Conservation (phyloP, 1,140 invertebrate species). For the Chrysopa pallens region DNA sequence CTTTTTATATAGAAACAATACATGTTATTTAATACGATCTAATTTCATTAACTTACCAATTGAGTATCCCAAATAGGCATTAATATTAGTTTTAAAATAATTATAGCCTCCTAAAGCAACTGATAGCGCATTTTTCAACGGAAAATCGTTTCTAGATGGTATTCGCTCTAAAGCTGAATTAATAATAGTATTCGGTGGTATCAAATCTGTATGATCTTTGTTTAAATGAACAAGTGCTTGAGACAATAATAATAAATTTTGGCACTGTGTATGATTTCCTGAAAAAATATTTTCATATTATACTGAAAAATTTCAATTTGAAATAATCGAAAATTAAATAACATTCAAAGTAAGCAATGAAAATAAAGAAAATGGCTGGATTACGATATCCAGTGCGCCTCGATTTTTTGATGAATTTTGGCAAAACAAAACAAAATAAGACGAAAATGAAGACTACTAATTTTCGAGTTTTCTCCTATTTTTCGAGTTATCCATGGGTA, state of each 20-base stretch:
- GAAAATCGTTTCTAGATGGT: constrained; percentile 12
- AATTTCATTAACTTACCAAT: constrained; percentile 22
- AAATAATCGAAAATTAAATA: not conserved
- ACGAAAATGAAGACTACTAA: too few species aligned
- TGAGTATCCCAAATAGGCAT: constrained; percentile 22
- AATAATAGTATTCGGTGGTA: constrained; percentile 17
- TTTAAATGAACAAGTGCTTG: constrained; percentile 33
- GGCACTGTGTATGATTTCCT: constrained; percentile 24
- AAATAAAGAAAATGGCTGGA: too few species aligned
- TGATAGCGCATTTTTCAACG: constrained; percentile 20
- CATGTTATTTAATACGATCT: constrained; percentile 1
- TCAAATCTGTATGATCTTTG: constrained; percentile 23
- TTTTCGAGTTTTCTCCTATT: too few species aligned
- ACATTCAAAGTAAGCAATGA: too few species aligned
- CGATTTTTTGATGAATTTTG: too few species aligned
- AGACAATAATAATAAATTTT: constrained; percentile 30
- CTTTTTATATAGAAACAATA: constrained; percentile 1
- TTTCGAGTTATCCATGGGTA: too few species aligned
- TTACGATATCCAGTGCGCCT: too few species aligned
- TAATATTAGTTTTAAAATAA: constrained; percentile 24
- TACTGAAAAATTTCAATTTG: not conserved
- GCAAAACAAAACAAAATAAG: too few species aligned
- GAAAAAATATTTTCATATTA: constrained; percentile 7
- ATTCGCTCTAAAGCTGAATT: constrained; percentile 8
- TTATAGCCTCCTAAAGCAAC: constrained; percentile 23